Conservation (phyloP, 1,140 invertebrate species). For the Diprion similis region DNA sequence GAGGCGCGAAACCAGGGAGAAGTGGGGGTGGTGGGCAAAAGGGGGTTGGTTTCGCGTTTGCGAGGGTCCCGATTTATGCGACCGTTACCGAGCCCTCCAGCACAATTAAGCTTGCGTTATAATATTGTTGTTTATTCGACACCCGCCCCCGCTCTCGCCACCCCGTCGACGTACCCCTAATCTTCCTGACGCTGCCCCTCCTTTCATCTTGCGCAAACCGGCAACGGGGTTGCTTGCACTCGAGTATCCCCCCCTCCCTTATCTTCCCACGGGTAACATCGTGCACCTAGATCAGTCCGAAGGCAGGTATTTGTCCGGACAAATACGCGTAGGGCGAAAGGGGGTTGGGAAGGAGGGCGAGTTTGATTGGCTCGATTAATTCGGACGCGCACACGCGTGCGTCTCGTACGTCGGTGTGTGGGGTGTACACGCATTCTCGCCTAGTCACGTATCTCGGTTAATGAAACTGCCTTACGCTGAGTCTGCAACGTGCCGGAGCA, state of each 20-base stretch:
- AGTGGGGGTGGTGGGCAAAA: neutral
- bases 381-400: constrained; percentile 30
- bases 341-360: neutral
- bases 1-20: constrained; percentile 33
- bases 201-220: constrained; percentile 28
- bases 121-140: constrained; percentile 61
- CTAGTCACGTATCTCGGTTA: constrained; percentile 47
- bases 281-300: constrained; percentile 30
- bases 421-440: constrained; percentile 39
- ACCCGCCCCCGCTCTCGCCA: constrained; percentile 30
- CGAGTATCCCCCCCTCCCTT: constrained; percentile 3
- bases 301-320: neutral
- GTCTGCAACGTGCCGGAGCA: constrained; percentile 26
- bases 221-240: neutral
- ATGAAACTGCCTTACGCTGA: constrained; percentile 28
- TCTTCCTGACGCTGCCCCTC: constrained; percentile 48
- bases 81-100: constrained; percentile 56
- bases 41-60: constrained; percentile 34
- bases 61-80: constrained; percentile 54
- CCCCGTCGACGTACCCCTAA: constrained; percentile 41
- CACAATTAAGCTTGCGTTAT: constrained; percentile 62
- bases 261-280: constrained; percentile 19
- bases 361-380: constrained; percentile 47
- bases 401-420: no score
- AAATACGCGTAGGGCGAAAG: neutral